A percentile compares a stretch with the other conserved stretches of the same genome.
Conservation (phyloP, 2,797 vertebrate species). For the Pseudochirops cupreus region DNA sequence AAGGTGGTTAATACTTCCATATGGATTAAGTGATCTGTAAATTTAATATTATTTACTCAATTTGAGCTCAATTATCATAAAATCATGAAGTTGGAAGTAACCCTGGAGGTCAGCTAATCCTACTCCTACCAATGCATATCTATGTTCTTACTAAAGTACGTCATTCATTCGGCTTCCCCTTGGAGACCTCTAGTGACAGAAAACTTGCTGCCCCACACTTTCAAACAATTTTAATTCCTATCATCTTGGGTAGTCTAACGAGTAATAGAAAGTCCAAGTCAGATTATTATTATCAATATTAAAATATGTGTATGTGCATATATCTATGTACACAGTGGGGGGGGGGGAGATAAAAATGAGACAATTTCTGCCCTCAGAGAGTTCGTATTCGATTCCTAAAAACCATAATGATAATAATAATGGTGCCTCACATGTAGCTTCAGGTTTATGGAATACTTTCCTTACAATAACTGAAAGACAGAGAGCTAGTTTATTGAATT, state of each 20-base stretch:
- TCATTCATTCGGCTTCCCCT: not conserved
- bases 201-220: not conserved
- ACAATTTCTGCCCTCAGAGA: not conserved
- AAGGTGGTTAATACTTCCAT: not conserved
- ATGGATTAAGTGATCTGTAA: conserved; percentile 21
- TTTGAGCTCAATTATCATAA: not conserved
- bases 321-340: not conserved
- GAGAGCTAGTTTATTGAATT: not conserved
- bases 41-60: conserved; percentile 2
- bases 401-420: not conserved
- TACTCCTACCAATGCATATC: not conserved
- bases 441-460: not conserved
- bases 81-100: not conserved
- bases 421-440: not conserved
- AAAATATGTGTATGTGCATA: not conserved
- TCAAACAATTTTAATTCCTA: not conserved
- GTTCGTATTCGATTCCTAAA: not conserved
- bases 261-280: conserved; percentile 40
- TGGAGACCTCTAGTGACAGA: not conserved
- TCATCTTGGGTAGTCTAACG: conserved; percentile 22
- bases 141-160: not conserved
- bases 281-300: not conserved
- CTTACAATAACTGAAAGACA: not conserved
- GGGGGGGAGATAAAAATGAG: not conserved
- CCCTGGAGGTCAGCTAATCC: not conserved